Evolutionary conservation across 2,888 invertebrate species (phyloP), one percentile per base, ranked within the genome.

Genomic region (Osedax frankpressi): DNA sequence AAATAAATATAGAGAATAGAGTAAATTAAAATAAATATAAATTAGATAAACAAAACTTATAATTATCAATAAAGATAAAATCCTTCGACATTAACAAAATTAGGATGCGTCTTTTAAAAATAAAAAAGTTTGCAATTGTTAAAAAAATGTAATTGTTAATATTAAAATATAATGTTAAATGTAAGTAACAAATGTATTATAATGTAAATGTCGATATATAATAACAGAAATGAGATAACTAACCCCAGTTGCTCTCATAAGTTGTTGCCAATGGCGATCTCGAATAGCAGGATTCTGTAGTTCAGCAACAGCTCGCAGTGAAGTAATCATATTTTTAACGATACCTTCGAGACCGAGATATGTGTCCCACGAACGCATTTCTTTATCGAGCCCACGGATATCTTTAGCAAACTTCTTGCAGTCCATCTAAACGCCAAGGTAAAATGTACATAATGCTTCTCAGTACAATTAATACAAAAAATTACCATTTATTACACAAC

Each of bases 321-420:
- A 95, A 1, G 95, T 95, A 72, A 95, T 85, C 90, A 95, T 95
- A 84, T 96, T 96, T 86, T 95, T 94, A 0, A 96, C 94, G 0
- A 91, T 92, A 11, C 91, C 90, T 85, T 96, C 95, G 69, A 95
- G 86, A 71, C 90, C 91, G 0, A 89, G 87, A 81, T 93, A 96
- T 0, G 93, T 91, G 81, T 94, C 93, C 96, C 95, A 96, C 78
- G 89, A 87, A 79, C 94, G 88, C 92, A 95, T 94, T 86, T 96
- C 96, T 82, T 96, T 96, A 82, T 96, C 95, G 79, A 96, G 84
- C 72, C 91, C 79, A 19, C 82, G 79, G 76, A 84, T 82, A 75
- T 83, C 83, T 86, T 96, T 95, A 1, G 94, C 92, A 84, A 96
- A 96, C 83, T 94, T 93, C 84, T 96, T 96, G 84, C 95, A 95